Evolutionary conservation across 2,888 invertebrate genomes (phyloP).

Genomic region (Patella pellucida): DNA sequence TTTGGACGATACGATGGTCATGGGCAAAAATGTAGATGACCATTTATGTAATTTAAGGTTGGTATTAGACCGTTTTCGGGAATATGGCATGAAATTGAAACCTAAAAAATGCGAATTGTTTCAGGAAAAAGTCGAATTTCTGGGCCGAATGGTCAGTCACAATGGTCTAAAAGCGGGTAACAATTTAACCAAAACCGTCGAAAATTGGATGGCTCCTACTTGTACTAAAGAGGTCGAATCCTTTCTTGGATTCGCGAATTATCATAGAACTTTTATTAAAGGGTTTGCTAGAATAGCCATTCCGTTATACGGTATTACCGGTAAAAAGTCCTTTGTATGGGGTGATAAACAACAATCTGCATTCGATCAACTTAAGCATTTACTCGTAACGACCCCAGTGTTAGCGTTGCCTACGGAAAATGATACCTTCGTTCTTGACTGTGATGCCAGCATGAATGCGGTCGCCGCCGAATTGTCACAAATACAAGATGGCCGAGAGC

Average conservation of each 20-base stretch:
- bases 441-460: conserved; percentile 36
- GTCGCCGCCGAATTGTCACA: conserved; percentile 38
- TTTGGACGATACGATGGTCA: no score
- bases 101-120: conserved; percentile 38
- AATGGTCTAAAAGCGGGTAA: neutral
- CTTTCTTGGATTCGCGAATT: no score
- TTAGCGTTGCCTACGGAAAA: neutral
- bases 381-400: no score
- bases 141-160: conserved; percentile 24
- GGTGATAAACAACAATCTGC: no score
- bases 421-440: conserved; percentile 36
- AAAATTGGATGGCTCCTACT: no score
- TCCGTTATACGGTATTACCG: no score
- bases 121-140: conserved; percentile 28
- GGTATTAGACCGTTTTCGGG: conserved; percentile 29
- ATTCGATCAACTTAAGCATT: no score
- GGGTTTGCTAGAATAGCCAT: no score
- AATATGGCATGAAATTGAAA: conserved; percentile 3
- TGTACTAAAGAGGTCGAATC: no score
- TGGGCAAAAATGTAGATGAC: conserved; percentile 22
- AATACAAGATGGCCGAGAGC: conserved; percentile 27
- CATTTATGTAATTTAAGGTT: conserved; percentile 26
- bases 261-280: no score
- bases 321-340: no score
- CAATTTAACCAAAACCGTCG: no score